Conservation (phyloP, 37 sponge, comb jelly and placozoan species). For the Axinella damicornis region DNA sequence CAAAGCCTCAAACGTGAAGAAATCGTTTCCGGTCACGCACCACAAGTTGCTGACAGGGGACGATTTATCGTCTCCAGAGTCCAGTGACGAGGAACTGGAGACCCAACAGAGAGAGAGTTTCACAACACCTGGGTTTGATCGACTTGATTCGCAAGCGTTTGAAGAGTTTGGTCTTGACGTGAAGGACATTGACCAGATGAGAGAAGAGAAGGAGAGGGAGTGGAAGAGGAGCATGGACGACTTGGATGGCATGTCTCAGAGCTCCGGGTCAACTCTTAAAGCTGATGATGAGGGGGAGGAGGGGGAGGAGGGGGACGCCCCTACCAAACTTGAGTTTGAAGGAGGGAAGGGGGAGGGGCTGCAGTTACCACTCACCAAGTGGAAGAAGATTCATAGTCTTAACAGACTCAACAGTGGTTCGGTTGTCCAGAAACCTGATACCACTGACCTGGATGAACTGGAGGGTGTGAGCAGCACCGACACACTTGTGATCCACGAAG, state of each 20-base stretch:
- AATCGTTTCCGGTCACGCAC: slow-evolving; percentile 38
- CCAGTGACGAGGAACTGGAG: slow-evolving; percentile 14
- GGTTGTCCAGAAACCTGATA: too few species aligned
- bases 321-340: too few species aligned
- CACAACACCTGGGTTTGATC: slow-evolving; percentile 25
- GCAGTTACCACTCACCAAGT: neutral
- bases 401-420: neutral
- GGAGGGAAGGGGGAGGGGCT: too few species aligned
- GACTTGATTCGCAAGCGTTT: slow-evolving; percentile 9
- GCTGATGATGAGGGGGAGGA: neutral
- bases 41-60: neutral
- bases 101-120: slow-evolving; percentile 9
- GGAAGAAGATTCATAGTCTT: neutral
- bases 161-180: slow-evolving; percentile 38
- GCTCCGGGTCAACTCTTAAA: neutral
- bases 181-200: neutral
- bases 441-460: neutral
- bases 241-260: neutral
- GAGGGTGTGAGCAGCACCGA: neutral
- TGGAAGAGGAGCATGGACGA: neutral
- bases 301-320: neutral
- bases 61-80: slow-evolving; percentile 21
- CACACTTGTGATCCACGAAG: slow-evolving; percentile 1
- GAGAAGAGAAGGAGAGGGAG: slow-evolving; percentile 12
- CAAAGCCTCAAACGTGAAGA: neutral